These are phyloP conservation scores for Dascyllus trimaculatus DNA, from an alignment of 2,113 vertebrate species.

Conservation along the genomic window DNA sequence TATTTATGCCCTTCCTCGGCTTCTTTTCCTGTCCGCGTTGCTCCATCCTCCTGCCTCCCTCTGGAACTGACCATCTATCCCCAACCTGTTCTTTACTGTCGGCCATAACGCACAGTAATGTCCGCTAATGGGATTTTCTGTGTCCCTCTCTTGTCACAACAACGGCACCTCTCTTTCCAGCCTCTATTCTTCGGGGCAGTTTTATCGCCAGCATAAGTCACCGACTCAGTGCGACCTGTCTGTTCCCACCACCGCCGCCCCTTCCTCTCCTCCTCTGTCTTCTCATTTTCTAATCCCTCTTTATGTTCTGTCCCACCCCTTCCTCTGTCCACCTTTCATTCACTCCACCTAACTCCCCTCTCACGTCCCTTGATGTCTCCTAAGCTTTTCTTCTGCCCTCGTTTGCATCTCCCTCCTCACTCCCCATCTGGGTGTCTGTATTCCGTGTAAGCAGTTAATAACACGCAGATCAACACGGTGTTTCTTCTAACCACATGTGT, in stretches of 20 bases:
- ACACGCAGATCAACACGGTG: constrained; percentile 50
- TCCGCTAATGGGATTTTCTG: constrained; percentile 45
- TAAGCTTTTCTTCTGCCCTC: not conserved
- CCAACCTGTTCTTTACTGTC: constrained; percentile 14
- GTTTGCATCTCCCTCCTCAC: not conserved
- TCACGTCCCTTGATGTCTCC: constrained; percentile 32
- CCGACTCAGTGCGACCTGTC: constrained; percentile 48
- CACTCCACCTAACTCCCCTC: constrained; percentile 5
- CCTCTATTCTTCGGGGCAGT: constrained; percentile 36
- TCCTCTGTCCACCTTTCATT: constrained; percentile 43
- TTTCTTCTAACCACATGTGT: constrained; percentile 48
- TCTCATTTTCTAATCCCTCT: constrained; percentile 22
- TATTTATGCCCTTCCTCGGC: constrained; percentile 5
- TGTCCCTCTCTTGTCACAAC: constrained; percentile 59
- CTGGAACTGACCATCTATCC: constrained; percentile 21
- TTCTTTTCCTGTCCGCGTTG: not conserved
- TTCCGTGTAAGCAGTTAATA: constrained; percentile 67
- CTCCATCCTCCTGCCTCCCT: constrained; percentile 2
- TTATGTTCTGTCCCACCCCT: constrained; percentile 32
- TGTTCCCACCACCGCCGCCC: constrained; percentile 27
- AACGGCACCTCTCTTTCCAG: constrained; percentile 45
- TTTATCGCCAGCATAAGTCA: constrained; percentile 69
- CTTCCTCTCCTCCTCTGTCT: constrained; percentile 12
- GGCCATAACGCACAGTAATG: constrained; percentile 57
- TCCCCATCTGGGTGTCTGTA: constrained; percentile 37